Base-by-base conservation (phyloP, 2,797 vertebrate genomes). In the Tragopan temminckii region DNA sequence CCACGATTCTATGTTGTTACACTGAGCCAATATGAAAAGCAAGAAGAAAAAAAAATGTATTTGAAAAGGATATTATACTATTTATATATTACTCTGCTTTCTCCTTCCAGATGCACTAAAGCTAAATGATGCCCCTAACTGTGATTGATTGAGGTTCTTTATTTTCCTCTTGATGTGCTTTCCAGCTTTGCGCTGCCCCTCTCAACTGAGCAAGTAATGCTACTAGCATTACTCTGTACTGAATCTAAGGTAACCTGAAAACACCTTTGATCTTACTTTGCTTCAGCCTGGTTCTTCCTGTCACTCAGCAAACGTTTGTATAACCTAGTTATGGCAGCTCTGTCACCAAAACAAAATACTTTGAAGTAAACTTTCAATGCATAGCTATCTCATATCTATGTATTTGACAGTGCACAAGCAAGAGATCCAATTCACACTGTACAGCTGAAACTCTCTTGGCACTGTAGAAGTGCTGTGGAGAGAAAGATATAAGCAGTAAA, bases 241-340 rank as follows among this genome's bases (percentile, higher is more conserved):
- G 25, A 85, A 69, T 3, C 6, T 27, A 29, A 3, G 0, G 0
- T 29, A 59, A 29, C 19, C 19, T 29, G 14, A 80, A 66, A 85
- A 45, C 14, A 67, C 4, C 3, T 8, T 13, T 64, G 80, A 18
- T 42, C 25, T 69, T 46, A 35, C 7, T 66, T 62, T 72, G 31
- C 7, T 5, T 13, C 11, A 40, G 2, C 2, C 5, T 48, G 5
- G 3, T 52, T 89, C 31, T 43, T 85, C 15, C 16, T 33, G 10
- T 42, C 5, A 0, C 19, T 87, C 29, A 46, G 52, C n/a, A 81
- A 80, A 59, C 5, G 4, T 2, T 57, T 50, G 6, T 3, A 72
- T 4, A 53, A 16, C 11, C 19, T 21, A 31, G 8, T n/a, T 64
- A n/a, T n/a, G 62, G 12, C 36, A 40, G 25, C 17, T 40, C 36